Base-by-base conservation (phyloP, 2,113 vertebrate genomes). In the Tringa solitaria region DNA sequence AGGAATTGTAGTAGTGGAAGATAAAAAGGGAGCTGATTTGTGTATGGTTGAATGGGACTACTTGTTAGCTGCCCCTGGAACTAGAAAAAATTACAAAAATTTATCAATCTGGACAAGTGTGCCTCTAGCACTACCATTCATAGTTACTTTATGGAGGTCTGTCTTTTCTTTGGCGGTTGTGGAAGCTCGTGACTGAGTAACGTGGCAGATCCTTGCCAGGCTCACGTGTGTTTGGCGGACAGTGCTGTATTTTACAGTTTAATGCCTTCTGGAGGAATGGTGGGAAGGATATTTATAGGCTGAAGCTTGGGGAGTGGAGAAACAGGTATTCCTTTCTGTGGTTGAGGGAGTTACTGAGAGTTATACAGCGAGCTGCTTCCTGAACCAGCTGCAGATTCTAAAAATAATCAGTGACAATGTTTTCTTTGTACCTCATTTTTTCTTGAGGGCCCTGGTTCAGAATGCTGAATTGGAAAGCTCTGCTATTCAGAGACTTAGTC, bases 331-430 rank as follows among this genome's bases (percentile, higher is more conserved):
- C 87, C 14, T 53, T 75, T 63, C n/a, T 57, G 80, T 80, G 50
- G 30, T 67, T 67, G 54, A 65, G n/a, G 73, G 72, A 80, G 41
- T 89, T 57, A 51, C 37, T 19, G 41, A 35, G 30, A 2, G 4
- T 81, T 84, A 16, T 0, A 14, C 0, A 2, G n/a, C 0, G 10
- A 46, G 43, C 39, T 70, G 69, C n/a, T 53, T 60, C n/a, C 56
- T 43, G 39, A 81, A 27, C 50, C 61, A 33, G 14, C 4, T 70
- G 28, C 37, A 37, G 43, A 54, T 64, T 64, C 35, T 51, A 43
- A 68, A 63, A 84, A 59, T 53, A 74, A 27, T 46, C 48, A 43
- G 15, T 50, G 57, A 46, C 75, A 78, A 1, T 48, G 17, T 76
- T 88, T 82, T 72, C 39, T 68, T 82, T 87, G 51, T 84, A 46